Conservation (phyloP, 1,140 invertebrate species). For the Euwallacea fornicatus region DNA sequence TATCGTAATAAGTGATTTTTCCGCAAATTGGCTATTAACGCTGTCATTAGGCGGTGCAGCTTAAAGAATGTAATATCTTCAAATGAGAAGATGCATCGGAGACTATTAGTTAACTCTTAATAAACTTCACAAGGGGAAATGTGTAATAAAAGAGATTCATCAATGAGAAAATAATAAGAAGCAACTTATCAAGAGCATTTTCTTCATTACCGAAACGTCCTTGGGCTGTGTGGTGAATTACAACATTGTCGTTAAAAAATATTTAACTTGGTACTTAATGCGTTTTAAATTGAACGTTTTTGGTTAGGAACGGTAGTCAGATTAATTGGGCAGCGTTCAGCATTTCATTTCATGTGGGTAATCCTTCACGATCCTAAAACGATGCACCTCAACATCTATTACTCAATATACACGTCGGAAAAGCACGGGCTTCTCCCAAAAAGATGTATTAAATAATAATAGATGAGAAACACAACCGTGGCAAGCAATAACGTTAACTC, state of each 20-base stretch:
- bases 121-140: too few relatives aligned
- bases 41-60: neutral
- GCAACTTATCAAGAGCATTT: too few relatives aligned
- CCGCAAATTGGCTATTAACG: slow-evolving; percentile 12
- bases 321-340: slow-evolving; percentile 3
- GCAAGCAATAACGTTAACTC: slow-evolving; percentile 22
- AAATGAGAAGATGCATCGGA: too few relatives aligned
- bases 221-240: too few relatives aligned
- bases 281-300: slow-evolving; percentile 22
- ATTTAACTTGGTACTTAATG: neutral
- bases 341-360: slow-evolving; percentile 10
- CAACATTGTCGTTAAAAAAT: slow-evolving; percentile 3
- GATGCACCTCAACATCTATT: neutral
- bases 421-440: neutral
- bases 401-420: neutral
- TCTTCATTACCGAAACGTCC: too few relatives aligned
- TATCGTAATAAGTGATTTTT: slow-evolving; percentile 8
- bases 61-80: too few relatives aligned
- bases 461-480: slow-evolving; percentile 1
- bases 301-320: slow-evolving; percentile 8
- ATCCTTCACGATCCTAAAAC: neutral
- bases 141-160: too few relatives aligned
- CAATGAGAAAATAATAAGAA: too few relatives aligned
- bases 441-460: slow-evolving; percentile 18
- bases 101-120: too few relatives aligned